Conservation (phyloP, 2,888 invertebrate species). For the Lydus trimaculatus region DNA sequence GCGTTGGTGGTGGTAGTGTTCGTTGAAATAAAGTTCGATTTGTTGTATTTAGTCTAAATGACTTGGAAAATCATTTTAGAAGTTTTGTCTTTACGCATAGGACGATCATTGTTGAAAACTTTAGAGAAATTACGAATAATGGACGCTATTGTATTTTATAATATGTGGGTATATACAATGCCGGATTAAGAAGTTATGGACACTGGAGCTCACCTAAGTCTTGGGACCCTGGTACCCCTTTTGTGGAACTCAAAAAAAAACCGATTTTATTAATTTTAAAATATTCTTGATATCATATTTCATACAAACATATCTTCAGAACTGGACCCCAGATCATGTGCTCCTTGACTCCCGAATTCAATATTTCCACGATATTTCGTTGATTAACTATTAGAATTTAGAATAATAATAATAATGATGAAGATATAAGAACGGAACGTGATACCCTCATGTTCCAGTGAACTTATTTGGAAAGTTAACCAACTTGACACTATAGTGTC, state of each 20-base stretch:
- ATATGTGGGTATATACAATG: not conserved
- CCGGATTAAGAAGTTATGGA: too few species aligned
- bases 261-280: too few species aligned
- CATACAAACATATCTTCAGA: too few species aligned
- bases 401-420: not conserved
- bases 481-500: slow-evolving; percentile 35
- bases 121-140: slow-evolving; percentile 29
- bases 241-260: too few species aligned
- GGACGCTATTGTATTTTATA: slow-evolving; percentile 20
- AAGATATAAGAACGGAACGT: not conserved
- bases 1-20: slow-evolving; percentile 1
- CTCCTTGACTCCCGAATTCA: too few species aligned
- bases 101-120: slow-evolving; percentile 24
- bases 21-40: slow-evolving; percentile 24
- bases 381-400: not conserved
- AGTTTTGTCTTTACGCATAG: slow-evolving; percentile 29
- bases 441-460: slow-evolving; percentile 14
- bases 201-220: too few species aligned
- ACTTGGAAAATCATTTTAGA: slow-evolving; percentile 18
- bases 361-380: not conserved
- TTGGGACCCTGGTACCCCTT: too few species aligned
- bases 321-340: too few species aligned
- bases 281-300: too few species aligned
- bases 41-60: slow-evolving; percentile 28
- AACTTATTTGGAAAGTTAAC: slow-evolving; percentile 33